Evolutionary conservation across 2,113 vertebrate species (phyloP).

Genomic region (Laticauda laticaudata): DNA sequence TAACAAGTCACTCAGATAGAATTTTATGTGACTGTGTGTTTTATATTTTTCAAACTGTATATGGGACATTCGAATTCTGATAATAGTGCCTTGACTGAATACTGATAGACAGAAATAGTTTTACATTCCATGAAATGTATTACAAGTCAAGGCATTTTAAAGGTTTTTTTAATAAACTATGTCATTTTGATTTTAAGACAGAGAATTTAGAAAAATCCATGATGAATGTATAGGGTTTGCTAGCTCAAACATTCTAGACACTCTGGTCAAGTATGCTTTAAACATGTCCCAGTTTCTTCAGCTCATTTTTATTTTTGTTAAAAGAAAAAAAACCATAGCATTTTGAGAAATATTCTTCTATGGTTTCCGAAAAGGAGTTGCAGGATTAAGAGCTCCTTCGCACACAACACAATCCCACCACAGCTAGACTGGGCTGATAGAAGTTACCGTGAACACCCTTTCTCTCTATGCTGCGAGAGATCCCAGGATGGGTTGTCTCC

Average conservation of each 20-base stretch:
- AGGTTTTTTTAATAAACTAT: conserved; percentile 4
- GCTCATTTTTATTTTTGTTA: background rate
- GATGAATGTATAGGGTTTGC: background rate
- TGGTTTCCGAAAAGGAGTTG: background rate
- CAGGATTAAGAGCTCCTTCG: background rate
- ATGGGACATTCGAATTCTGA: conserved; percentile 22
- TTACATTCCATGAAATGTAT: background rate
- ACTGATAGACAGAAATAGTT: background rate
- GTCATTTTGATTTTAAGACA: background rate
- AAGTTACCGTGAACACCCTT: too few species aligned
- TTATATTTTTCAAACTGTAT: background rate
- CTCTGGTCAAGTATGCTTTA: background rate
- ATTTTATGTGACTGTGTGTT: conserved; percentile 52
- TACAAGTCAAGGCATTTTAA: background rate
- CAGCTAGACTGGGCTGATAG: background rate
- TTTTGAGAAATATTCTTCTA: background rate
- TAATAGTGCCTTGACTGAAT: conserved; percentile 27
- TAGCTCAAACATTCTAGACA: background rate
- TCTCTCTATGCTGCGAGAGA: too few species aligned
- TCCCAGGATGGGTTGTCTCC: too few species aligned
- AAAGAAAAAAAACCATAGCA: background rate
- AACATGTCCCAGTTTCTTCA: background rate
- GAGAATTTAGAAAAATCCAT: background rate
- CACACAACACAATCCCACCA: background rate
- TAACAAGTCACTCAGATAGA: background rate